Evolutionary conservation across 2,797 vertebrate species (phyloP).

Genomic region (Dermochelys coriacea): DNA sequence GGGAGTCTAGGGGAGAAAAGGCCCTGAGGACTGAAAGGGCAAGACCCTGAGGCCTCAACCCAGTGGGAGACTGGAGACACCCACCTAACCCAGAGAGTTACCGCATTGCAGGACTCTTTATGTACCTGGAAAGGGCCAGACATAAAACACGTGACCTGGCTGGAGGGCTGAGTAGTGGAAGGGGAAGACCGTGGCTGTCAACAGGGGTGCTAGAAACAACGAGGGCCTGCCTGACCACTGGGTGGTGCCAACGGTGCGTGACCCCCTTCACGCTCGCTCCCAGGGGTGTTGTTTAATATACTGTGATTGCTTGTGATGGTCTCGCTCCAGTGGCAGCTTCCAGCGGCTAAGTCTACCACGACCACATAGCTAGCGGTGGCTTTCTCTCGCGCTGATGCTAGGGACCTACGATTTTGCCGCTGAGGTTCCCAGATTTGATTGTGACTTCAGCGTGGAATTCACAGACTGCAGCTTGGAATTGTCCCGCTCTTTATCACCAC

Average conservation of each 20-base stretch:
- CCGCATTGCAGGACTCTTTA: neutral
- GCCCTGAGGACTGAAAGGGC: neutral
- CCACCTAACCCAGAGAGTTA: neutral
- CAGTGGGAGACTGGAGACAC: too few species aligned
- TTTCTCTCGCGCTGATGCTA: neutral
- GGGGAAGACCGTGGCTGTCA: too few species aligned
- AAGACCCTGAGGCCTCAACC: too few species aligned
- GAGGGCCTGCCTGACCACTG: too few species aligned
- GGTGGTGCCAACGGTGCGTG: too few species aligned
- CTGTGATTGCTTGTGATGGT: neutral
- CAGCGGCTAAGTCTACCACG: neutral
- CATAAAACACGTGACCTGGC: neutral
- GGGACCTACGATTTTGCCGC: neutral
- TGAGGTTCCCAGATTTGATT: neutral
- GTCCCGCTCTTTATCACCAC: neutral
- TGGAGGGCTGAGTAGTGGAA: too few species aligned
- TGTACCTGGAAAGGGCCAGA: neutral
- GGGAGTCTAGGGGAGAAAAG: too few species aligned
- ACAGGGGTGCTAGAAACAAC: too few species aligned
- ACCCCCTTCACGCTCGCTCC: neutral
- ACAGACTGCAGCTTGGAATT: neutral
- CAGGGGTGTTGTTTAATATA: neutral
- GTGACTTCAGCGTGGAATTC: neutral
- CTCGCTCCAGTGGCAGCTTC: neutral
- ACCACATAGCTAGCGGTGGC: neutral